Conservation (phyloP, 1,140 invertebrate genomes). For the Drosophila prosaltans region DNA sequence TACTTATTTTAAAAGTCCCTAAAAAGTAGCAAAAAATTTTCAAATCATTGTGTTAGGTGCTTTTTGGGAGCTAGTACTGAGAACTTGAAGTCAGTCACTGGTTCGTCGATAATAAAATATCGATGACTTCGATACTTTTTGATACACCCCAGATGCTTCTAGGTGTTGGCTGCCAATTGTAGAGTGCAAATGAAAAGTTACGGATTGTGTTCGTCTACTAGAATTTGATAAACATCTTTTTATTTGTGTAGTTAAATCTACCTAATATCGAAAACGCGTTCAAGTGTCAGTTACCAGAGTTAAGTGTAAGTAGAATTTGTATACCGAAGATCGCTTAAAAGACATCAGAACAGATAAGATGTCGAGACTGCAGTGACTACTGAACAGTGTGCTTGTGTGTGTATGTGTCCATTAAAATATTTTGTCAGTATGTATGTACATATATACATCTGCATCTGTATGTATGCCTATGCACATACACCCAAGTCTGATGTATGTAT, state of each 20-base stretch:
- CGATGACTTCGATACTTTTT: constrained; percentile 45
- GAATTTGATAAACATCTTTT: constrained; percentile 37
- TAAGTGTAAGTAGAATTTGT: constrained; percentile 48
- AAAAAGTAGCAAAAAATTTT: no score
- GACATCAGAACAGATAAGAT: constrained; percentile 30
- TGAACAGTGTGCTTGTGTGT: constrained; percentile 35
- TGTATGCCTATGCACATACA: constrained; percentile 30
- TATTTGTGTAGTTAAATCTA: constrained; percentile 53
- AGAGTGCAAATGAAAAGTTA: constrained; percentile 73
- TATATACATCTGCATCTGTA: constrained; percentile 13
- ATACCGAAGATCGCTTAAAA: constrained; percentile 9
- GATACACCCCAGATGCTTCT: constrained; percentile 55
- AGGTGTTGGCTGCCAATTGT: constrained; percentile 78
- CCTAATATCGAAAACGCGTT: constrained; percentile 7
- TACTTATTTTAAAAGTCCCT: no score
- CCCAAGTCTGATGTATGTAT: constrained; percentile 19
- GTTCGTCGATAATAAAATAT: neutral
- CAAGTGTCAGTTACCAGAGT: constrained; percentile 1
- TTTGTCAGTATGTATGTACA: constrained; percentile 25
- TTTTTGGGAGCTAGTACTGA: neutral
- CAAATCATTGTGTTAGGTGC: no score
- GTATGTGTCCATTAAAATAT: constrained; percentile 52
- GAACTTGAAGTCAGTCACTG: neutral
- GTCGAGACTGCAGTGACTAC: constrained; percentile 27
- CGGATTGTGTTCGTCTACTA: constrained; percentile 53